Base-by-base conservation (phyloP, 2,888 invertebrate genomes). In the Drosophila emarginata region DNA sequence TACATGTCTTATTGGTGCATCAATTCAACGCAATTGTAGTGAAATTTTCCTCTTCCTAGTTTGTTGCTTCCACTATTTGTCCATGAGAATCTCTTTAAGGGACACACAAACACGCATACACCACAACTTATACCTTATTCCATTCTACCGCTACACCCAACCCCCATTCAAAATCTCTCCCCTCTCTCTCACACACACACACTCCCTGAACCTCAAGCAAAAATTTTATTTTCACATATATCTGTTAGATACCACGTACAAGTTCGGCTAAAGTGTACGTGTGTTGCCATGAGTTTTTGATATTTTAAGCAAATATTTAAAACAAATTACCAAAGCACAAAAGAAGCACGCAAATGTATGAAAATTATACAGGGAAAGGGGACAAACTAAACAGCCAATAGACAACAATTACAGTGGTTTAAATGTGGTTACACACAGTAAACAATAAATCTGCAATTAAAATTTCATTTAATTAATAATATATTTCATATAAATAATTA, bases 211-310 rank as follows among this genome's bases (percentile, higher is more conserved):
- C 21, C 21, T 51, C 75, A 81, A 83, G 75, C 80, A 77, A 32
- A 84, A 84, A 79, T 79, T 80, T 80, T 79, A 86, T 80, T 84
- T 84, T 84, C 84, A 84, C 84, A 84, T 84, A 53, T 88, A 86
- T 88, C 87, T 84, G 84, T 75, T 88, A 84, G 88, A 86, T 86
- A 57, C 88, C 83, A 86, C 82, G 87, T 86, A 88, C 87, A 74
- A 70, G 59, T 40, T 54, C 11, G 54, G 36, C 54, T 26, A 45
- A 45, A 45, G 61, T 52, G 67, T 54, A 88, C 88, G 87, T 88
- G 88, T 80, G 87, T 86, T 78, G 69, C 72, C 75, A 66, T 74
- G 76, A 76, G 76, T 45, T 78, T 83, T 77, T 86, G 87, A 85
- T 85, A 80, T 80, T 85, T 85, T 85, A 80, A 77, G 74, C 87